Percentiles rank a stretch among this genome's conserved stretches.
Conservation (phyloP, 2,113 vertebrate genomes). For the Peromyscus maniculatus region DNA sequence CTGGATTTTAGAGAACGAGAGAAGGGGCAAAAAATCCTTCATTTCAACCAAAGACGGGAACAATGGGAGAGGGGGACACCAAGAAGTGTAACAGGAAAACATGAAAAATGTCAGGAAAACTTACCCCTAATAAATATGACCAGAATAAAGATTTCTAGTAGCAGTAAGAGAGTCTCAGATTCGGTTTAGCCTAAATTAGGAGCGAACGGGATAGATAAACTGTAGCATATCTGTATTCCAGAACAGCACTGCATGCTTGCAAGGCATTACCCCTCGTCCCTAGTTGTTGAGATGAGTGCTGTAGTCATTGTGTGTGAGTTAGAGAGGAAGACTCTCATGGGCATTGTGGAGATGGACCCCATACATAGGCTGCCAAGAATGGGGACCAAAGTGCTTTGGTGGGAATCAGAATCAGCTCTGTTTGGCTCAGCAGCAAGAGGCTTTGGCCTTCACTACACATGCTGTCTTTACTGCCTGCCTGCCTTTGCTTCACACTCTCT, state of each 20-base stretch:
- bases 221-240: neutral
- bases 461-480: neutral
- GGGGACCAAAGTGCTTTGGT: neutral
- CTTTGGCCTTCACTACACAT: neutral
- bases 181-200: neutral
- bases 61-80: neutral
- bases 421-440: neutral
- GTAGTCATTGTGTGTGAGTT: neutral
- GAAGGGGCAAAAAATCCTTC: neutral
- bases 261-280: neutral
- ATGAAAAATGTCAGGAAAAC: neutral
- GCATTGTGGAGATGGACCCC: neutral
- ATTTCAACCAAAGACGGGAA: neutral
- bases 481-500: neutral
- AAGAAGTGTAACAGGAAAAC: conserved; percentile 8
- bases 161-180: neutral
- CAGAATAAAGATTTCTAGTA: neutral
- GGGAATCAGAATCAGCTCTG: neutral
- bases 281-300: neutral
- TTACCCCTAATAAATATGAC: neutral
- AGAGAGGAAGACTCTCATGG: neutral
- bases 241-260: neutral
- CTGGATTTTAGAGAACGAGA: neutral
- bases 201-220: neutral
- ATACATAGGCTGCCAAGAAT: neutral